Conservation (phyloP, 37 sponge, comb jelly and placozoan species). For the Axinella damicornis region DNA sequence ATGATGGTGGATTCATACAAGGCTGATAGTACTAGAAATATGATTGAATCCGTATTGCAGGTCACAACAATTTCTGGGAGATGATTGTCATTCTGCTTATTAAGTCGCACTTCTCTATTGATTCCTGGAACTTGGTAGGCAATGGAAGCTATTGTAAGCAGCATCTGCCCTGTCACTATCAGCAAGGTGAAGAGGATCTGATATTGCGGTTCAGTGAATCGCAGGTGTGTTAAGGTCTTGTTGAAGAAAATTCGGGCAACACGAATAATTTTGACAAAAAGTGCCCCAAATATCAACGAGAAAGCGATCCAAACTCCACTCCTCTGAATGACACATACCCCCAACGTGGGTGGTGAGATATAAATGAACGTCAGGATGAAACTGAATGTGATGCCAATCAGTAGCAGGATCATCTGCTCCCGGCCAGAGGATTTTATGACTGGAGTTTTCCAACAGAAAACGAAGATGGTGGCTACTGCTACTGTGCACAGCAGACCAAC, state of each 20-base stretch:
- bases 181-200: conserved; percentile 58
- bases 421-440: conserved; percentile 66
- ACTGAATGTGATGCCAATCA: conserved; percentile 43
- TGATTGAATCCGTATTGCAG: no score
- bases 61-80: no score
- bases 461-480: conserved; percentile 1
- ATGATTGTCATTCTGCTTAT: no score
- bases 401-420: conserved; percentile 47
- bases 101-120: no score
- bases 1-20: neutral
- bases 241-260: conserved; percentile 63
- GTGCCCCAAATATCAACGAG: conserved; percentile 60
- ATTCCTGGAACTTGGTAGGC: no score
- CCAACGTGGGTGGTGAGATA: conserved; percentile 20
- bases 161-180: conserved; percentile 44
- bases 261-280: conserved; percentile 70
- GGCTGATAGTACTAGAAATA: no score
- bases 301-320: conserved; percentile 39
- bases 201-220: conserved; percentile 31
- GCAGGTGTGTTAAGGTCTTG: neutral
- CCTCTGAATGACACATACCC: conserved; percentile 43
- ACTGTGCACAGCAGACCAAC: neutral
- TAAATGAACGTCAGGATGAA: conserved; percentile 28
- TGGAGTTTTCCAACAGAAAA: conserved; percentile 41
- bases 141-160: neutral